Evolutionary conservation across 1,140 invertebrate species (phyloP), one percentile per base, ranked within the genome.

Genomic region (Drosophila burlai): DNA sequence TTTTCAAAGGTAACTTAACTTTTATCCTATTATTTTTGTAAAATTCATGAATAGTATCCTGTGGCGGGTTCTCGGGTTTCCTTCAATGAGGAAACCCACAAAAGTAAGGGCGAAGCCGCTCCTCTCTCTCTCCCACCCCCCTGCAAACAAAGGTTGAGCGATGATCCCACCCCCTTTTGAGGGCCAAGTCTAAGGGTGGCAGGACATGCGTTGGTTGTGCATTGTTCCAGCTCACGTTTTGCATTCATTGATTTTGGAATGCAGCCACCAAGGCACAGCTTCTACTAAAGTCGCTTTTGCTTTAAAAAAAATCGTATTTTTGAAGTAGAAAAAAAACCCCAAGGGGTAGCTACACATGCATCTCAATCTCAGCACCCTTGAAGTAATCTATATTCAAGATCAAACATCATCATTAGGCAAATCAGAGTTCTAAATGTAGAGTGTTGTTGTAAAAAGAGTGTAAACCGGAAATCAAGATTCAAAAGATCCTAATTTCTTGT

Each of bases 181-280:
- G 54, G 21, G 5, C 34, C 49, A 21, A n/a, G 26, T 46, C 59
- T 46, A 67, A 26, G 63, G 47, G 36, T 71, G 46, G 40, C 34
- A 49, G 50, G 38, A 66, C 67, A 66, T 34, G 21, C 29, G 29
- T 52, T 34, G 31, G 63, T 38, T 45, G 60, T 45, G 60, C 40
- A 71, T 71, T 71, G 67, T 71, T 71, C 7, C 47, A 34, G 62
- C 63, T 71, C 67, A 71, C 67, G 67, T 71, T 67, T 55, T 34
- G 47, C 38, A 29, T 46, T 46, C 24, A 66, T 65, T 40, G 57
- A 65, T 40, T 65, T 62, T 15, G 57, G 16, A 63, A 43, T 29
- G 36, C 54, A 26, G 15, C 57, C 26, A 43, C 34, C 34, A 3
- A 24, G 2, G 52, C 15, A 50, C 47, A 50, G 16, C 2, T 3